Percentiles rank a stretch among this genome's conserved stretches.
Conservation (phyloP, 2,113 vertebrate genomes). For the Aspiorhynchus laticeps region DNA sequence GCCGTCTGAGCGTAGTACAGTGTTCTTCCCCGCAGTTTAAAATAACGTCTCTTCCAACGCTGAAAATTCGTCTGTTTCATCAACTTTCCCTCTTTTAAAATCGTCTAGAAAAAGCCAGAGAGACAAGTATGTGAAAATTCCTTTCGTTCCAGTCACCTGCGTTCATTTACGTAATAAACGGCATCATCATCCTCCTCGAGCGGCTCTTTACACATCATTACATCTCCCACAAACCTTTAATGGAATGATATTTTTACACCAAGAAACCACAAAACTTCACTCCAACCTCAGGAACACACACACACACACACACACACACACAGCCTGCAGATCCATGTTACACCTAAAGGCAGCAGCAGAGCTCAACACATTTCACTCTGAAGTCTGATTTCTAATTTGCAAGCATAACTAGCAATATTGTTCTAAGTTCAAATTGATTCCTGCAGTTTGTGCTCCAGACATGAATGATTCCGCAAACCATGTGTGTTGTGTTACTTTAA, state of each 20-base stretch:
- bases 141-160: not conserved
- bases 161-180: not conserved
- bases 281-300: not conserved
- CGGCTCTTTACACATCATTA: slow-evolving; percentile 1
- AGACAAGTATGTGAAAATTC: not conserved
- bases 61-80: slow-evolving; percentile 98
- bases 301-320: slow-evolving; percentile 18
- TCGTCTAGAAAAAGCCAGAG: slow-evolving; percentile 74
- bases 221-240: not conserved
- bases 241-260: not conserved
- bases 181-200: not conserved
- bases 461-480: not conserved
- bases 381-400: not conserved
- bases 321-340: not conserved
- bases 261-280: not conserved
- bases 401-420: not conserved
- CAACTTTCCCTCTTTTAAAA: slow-evolving; percentile 93
- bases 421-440: not conserved
- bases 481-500: not conserved
- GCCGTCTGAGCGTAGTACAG: slow-evolving; percentile 96
- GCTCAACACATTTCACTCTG: not conserved
- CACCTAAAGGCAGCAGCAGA: not conserved
- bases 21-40: slow-evolving; percentile 92
- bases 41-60: slow-evolving; percentile 95
- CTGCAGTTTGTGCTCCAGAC: not conserved